Percentiles rank a stretch among this genome's conserved stretches.
phyloP scores from a whole-genome alignment of 2,113 vertebrate species.

The Spilogale gracilis region DNA sequence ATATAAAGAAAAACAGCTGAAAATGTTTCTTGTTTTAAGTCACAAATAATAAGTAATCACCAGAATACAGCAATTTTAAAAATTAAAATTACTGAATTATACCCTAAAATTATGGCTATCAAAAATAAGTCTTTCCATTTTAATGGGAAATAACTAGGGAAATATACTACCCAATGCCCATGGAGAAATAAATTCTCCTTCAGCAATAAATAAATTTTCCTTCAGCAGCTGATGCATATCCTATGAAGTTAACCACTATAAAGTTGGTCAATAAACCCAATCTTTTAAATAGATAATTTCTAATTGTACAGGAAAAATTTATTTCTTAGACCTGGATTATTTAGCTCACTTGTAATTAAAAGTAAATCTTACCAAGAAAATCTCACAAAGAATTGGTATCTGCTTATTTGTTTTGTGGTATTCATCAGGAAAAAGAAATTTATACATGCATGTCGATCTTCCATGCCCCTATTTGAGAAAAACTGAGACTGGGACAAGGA shows the following conservation, averaged over 20 bases:
- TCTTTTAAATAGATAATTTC: slow-evolving; percentile 70
- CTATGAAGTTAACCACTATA: slow-evolving; percentile 66
- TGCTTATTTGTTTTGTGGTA: neutral
- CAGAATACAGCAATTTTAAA: neutral
- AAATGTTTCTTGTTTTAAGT: neutral
- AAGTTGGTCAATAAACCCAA: slow-evolving; percentile 73
- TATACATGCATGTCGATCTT: neutral
- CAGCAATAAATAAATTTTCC: slow-evolving; percentile 46
- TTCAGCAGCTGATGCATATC: neutral
- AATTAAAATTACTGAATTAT: neutral
- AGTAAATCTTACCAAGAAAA: slow-evolving; percentile 75
- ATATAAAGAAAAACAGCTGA: neutral
- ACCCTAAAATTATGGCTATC: slow-evolving; percentile 23
- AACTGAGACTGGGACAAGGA: neutral
- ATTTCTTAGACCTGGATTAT: slow-evolving; percentile 59
- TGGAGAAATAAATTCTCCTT: slow-evolving; percentile 39
- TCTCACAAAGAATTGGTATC: slow-evolving; percentile 9
- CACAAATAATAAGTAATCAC: neutral
- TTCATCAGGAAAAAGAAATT: neutral
- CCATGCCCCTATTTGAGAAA: neutral
- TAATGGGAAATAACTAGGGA: neutral
- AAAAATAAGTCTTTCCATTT: slow-evolving; percentile 16
- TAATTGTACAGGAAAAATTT: slow-evolving; percentile 65
- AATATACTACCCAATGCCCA: neutral
- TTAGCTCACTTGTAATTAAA: slow-evolving; percentile 71